A percentile compares a stretch with the other conserved stretches of the same genome.
Conservation (phyloP, 2,797 vertebrate genomes). For the Numenius phaeopus region DNA sequence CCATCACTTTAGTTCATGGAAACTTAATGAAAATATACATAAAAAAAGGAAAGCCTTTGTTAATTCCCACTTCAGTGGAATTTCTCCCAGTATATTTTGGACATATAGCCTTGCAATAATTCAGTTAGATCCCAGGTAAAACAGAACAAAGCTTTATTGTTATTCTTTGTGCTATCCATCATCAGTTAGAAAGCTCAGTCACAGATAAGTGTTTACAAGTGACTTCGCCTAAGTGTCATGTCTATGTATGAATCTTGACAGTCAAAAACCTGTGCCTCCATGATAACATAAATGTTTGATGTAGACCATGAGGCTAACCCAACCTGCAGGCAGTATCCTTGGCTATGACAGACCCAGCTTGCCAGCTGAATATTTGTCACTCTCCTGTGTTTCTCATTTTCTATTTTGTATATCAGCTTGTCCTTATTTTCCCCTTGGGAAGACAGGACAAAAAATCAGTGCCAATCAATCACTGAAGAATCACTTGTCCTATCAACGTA, state of each 20-base stretch:
- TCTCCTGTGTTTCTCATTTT: neutral
- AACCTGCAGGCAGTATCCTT: neutral
- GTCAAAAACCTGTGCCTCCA: neutral
- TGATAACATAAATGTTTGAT: neutral
- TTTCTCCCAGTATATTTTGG: neutral
- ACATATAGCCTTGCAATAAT: neutral
- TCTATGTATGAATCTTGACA: neutral
- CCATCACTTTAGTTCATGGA: neutral
- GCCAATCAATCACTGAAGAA: neutral
- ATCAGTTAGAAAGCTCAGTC: neutral
- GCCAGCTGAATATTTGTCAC: neutral
- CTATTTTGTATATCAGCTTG: neutral
- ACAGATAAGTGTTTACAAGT: neutral
- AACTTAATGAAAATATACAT: neutral
- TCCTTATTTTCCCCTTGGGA: slow-evolving; percentile 9
- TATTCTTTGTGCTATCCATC: neutral
- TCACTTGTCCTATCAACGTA: neutral
- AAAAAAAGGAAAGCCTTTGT: accelerated
- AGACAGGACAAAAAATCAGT: neutral
- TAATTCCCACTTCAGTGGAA: neutral
- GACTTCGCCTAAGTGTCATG: neutral
- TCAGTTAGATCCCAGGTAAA: accelerated
- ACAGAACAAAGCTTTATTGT: neutral
- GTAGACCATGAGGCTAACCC: neutral
- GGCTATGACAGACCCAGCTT: neutral